Percentiles rank a stretch among this genome's conserved stretches.
These are phyloP conservation scores for Exephanes ischioxanthus DNA, from an alignment of 2,888 invertebrate species.

Conservation along the genomic window DNA sequence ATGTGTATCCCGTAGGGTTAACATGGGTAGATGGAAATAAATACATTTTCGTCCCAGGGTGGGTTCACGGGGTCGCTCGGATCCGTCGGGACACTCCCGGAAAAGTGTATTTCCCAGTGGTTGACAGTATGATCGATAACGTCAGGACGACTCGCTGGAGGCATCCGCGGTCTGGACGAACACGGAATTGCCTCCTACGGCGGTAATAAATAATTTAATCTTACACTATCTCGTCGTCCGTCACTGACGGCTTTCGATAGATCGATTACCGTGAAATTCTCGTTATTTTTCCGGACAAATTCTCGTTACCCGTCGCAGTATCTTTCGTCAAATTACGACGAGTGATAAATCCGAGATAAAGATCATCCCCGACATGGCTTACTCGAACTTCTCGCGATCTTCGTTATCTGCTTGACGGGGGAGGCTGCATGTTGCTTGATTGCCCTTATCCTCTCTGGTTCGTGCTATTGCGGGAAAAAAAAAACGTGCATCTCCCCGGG, in stretches of 20 bases:
- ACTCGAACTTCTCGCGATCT: slow-evolving; percentile 8
- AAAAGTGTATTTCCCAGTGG: slow-evolving; percentile 27
- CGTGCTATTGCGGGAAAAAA: background rate
- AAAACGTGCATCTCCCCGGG: slow-evolving; percentile 32
- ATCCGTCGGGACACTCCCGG: slow-evolving; percentile 1
- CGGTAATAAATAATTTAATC: slow-evolving; percentile 59
- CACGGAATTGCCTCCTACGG: slow-evolving; percentile 43
- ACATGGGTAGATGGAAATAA: slow-evolving; percentile 13
- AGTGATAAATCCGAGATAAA: background rate
- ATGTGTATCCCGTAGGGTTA: background rate
- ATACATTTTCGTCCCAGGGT: background rate
- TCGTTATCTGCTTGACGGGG: slow-evolving; percentile 6
- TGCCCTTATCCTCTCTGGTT: slow-evolving; percentile 28
- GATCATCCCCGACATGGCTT: background rate
- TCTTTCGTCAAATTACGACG: background rate
- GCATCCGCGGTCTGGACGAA: background rate
- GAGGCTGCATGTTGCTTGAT: slow-evolving; percentile 2
- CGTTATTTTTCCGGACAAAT: background rate
- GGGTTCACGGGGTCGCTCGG: background rate
- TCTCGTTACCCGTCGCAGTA: background rate
- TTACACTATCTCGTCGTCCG: slow-evolving; percentile 18
- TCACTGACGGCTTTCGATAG: slow-evolving; percentile 11
- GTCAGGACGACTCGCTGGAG: slow-evolving; percentile 1
- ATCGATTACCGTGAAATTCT: background rate
- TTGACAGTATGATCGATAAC: slow-evolving; percentile 61